Evolutionary conservation across 2,113 vertebrate genomes (phyloP).

Genomic region (Capricornis sumatraensis): DNA sequence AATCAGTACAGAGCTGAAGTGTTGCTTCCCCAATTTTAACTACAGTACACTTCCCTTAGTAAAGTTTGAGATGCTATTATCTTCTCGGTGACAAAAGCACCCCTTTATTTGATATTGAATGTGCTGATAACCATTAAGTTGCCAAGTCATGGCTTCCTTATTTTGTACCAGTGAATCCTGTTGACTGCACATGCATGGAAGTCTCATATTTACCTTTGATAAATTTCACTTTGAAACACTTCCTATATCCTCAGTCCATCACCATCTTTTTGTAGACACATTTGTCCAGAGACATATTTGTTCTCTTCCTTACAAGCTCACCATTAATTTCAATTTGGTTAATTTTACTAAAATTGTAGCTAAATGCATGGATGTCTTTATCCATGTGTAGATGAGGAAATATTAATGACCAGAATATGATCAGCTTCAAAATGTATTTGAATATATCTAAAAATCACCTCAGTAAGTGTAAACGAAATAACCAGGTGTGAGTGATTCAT

Average conservation of each 20-base stretch:
- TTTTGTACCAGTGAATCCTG: background rate
- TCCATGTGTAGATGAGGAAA: background rate
- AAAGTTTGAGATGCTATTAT: background rate
- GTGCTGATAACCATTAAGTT: background rate
- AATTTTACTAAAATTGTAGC: background rate
- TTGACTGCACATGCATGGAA: background rate
- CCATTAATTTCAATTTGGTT: background rate
- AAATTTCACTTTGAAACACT: background rate
- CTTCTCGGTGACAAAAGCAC: background rate
- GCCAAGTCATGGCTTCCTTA: background rate
- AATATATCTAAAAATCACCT: background rate
- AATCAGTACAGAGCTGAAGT: background rate
- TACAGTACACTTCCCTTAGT: background rate
- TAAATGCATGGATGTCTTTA: background rate
- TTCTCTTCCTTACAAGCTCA: background rate
- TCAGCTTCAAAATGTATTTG: background rate
- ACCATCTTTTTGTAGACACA: background rate
- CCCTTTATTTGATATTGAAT: background rate
- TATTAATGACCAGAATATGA: background rate
- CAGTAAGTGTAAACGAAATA: background rate
- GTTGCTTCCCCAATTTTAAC: background rate
- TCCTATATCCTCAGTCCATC: background rate
- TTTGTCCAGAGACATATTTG: background rate
- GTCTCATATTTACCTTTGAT: background rate
- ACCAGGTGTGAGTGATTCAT: background rate